Percentiles rank a stretch among this genome's conserved stretches.
Conservation (phyloP, 2,113 vertebrate species). For the Panurus biarmicus region DNA sequence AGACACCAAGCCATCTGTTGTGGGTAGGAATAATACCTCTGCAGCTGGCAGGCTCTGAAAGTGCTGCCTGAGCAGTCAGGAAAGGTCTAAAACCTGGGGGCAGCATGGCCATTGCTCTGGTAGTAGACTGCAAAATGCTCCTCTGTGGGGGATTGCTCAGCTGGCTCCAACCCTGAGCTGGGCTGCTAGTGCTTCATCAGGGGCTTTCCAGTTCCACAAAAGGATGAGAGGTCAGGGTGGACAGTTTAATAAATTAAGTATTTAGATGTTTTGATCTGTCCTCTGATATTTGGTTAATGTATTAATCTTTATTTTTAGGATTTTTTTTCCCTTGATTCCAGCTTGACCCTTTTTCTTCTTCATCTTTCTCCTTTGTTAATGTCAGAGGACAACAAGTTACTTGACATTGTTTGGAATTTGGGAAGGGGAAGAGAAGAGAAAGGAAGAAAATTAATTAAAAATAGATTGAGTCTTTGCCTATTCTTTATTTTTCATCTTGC, state of each 20-base stretch:
- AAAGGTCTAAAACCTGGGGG: background rate
- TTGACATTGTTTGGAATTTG: background rate
- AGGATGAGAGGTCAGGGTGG: background rate
- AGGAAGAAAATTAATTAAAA: background rate
- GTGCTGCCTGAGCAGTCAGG: background rate
- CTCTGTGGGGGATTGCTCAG: background rate
- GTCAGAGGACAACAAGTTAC: background rate
- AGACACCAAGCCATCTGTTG: background rate
- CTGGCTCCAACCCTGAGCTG: background rate
- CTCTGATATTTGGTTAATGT: background rate
- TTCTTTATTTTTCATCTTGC: background rate
- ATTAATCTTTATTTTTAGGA: background rate
- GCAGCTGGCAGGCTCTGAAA: background rate
- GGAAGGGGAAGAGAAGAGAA: background rate
- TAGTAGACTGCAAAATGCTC: background rate
- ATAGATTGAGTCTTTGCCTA: background rate
- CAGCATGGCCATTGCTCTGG: background rate
- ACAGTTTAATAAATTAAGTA: background rate
- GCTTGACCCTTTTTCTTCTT: background rate
- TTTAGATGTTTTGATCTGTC: background rate
- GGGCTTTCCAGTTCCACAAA: background rate
- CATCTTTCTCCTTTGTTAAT: background rate
- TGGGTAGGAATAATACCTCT: background rate
- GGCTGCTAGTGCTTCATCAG: background rate
- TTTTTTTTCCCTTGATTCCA: background rate